Evolutionary conservation across 2,888 invertebrate species (phyloP), one percentile per base, ranked within the genome.

Genomic region (Platycheirus rosarum): DNA sequence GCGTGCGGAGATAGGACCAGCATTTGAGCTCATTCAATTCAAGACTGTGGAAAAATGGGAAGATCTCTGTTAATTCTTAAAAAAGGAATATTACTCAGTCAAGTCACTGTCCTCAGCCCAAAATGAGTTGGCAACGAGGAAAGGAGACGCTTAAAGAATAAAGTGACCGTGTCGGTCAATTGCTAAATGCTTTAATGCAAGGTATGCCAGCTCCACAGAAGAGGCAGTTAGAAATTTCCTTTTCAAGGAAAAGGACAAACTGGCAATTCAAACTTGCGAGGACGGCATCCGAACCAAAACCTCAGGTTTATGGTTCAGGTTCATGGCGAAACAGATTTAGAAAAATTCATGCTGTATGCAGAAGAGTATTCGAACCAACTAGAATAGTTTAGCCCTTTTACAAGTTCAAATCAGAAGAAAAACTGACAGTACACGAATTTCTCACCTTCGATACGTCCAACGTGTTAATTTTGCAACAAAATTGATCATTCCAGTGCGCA

Each of bases 21-120:
- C n/a, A n/a, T n/a, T n/a, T n/a, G n/a, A n/a, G n/a, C n/a, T n/a
- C n/a, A n/a, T n/a, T n/a, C n/a, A n/a, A n/a, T n/a, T n/a, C n/a
- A n/a, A n/a, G n/a, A n/a, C n/a, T n/a, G n/a, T n/a, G n/a, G n/a
- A n/a, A n/a, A n/a, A n/a, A n/a, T n/a, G n/a, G n/a, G n/a, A n/a
- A n/a, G n/a, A n/a, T n/a, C n/a, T n/a, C n/a, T n/a, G n/a, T n/a
- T n/a, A n/a, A n/a, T n/a, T n/a, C n/a, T n/a, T n/a, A n/a, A n/a
- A n/a, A n/a, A n/a, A n/a, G n/a, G n/a, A n/a, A n/a, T n/a, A n/a
- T n/a, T n/a, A n/a, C n/a, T n/a, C n/a, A n/a, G n/a, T n/a, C n/a
- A n/a, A n/a, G n/a, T n/a, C n/a, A n/a, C n/a, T n/a, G n/a, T 42
- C 57, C 13, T 40, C 57, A n/a, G 40, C 57, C 0, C 42, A 57